Base-by-base conservation (phyloP, 2,797 vertebrate genomes). In the Lacerta agilis region DNA sequence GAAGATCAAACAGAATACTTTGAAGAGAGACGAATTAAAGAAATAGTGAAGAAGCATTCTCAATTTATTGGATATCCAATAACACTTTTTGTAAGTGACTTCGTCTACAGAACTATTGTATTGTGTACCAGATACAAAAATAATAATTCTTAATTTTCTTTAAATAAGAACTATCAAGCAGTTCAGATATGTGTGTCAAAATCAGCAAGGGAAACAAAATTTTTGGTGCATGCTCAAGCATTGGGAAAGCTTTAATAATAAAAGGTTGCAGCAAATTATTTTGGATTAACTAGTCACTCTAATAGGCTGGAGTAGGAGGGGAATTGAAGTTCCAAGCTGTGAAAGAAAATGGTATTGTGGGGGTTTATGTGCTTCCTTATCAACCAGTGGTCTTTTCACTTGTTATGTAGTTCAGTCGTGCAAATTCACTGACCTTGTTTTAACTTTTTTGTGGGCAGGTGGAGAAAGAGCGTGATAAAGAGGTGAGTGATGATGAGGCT, bases 21-120 rank as follows among this genome's bases (percentile, higher is more conserved):
- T 79, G 98, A 99, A 86, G 98, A 99, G 87, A 97, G 98, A 15
- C 95, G 98, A 0, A 91, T 99, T 81, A 99, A 99, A 92, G 98
- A 99, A 92, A 98, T 98, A 0, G 98, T 99, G 79, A 99, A 99
- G 96, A 99, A 99, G 78, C 98, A 99, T 91, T 99, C 98, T 0
- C 99, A 99, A 95, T 99, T 99, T 89, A 99, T 99, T 0, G 98
- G 99, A 75, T 99, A 99, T 84, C 98, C 98, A 0, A 99, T 99
- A 27, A 99, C 98, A 1, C 98, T 99, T 1, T 99, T 97, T 55
- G 98, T 98, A 97, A 18, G 98, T 97, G 15, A n/a, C n/a, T 33
- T 83, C 29, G 49, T 85, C 29, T 73, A 1, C 1, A 9, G 33
- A 38, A 82, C 8, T 11, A 17, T 8, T 15, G 3, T 17, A 27